Evolutionary conservation across 2,797 vertebrate genomes (phyloP).

Genomic region (Propithecus perrieri): DNA sequence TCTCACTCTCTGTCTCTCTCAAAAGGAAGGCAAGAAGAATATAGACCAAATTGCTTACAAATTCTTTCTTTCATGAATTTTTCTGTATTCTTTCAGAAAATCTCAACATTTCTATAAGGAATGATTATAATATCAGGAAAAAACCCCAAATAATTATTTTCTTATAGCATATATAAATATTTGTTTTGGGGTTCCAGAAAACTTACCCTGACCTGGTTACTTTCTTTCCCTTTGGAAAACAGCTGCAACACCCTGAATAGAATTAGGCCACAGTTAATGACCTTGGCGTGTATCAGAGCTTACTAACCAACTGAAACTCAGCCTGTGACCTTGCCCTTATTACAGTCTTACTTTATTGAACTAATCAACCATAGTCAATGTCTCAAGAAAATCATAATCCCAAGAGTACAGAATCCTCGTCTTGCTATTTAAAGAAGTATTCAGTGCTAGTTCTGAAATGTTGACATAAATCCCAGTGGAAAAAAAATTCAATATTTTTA

Average conservation of each 20-base stretch:
- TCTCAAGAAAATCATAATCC: slow-evolving; percentile 13
- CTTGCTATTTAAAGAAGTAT: slow-evolving; percentile 31
- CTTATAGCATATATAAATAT: background rate
- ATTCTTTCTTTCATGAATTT: background rate
- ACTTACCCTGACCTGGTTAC: background rate
- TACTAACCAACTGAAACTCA: background rate
- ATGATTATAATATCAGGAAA: background rate
- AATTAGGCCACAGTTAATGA: background rate
- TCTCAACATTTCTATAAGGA: background rate
- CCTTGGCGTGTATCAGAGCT: background rate
- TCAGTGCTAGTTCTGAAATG: slow-evolving; percentile 29
- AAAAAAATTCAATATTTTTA: slow-evolving; percentile 34
- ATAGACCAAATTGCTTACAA: background rate
- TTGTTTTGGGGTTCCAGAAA: background rate
- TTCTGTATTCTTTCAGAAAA: slow-evolving; percentile 17
- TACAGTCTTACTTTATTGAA: background rate
- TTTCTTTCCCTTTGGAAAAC: background rate
- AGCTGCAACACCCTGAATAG: background rate
- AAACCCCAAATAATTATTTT: background rate
- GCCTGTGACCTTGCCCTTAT: background rate
- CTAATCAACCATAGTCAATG: background rate
- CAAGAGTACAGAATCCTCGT: slow-evolving; percentile 15
- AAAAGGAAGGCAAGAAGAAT: background rate
- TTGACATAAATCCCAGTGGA: slow-evolving; percentile 2
- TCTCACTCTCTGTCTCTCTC: background rate